Base-by-base conservation (phyloP, 2,113 vertebrate genomes). In the Atrichornis clamosus region DNA sequence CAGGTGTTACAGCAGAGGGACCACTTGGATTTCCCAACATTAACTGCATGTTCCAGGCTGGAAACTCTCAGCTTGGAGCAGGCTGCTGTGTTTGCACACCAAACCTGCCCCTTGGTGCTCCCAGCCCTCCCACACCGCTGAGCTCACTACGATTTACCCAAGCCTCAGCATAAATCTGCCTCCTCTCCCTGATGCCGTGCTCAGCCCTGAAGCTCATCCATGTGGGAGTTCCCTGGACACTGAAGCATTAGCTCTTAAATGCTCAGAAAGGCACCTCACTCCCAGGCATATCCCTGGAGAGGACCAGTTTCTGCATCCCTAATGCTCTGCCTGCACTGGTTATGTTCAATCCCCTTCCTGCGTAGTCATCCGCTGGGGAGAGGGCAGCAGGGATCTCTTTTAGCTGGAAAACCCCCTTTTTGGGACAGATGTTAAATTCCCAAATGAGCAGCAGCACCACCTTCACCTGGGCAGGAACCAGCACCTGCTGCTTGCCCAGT, bases 171-270 rank as follows among this genome's bases (percentile, higher is more conserved):
- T n/a, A 84, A 84, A 90, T 46, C 90, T 91, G 33, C 30, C 35
- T 46, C 3, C n/a, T 89, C 56, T 63, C 22, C 18, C 47, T 1
- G 32, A 49, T 50, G 37, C 73, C 3, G 0, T 33, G 52, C 90
- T 92, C 88, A 85, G 85, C 70, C 74, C 70, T 5, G 6, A 27
- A 70, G 64, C 92, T 90, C 65, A 70, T 93, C 90, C 42, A 3
- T 21, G 49, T 87, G 94, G 90, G 93, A 95, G 78, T 28, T 93
- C 74, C 78, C 74, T 33, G 85, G 78, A 87, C 85, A 46, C 83
- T 20, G 70, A 87, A 92, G 74, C 88, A 94, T 87, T 78, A 93
- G 74, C 69, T 95, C 69, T 50, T 91, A 87, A 96, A 90, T 0
- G 11, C 62, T 95, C 74, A 67, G 85, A 84, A 55, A 96, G 85